Base-by-base conservation (phyloP, 2,888 invertebrate genomes). In the Drosophila helvetica region DNA sequence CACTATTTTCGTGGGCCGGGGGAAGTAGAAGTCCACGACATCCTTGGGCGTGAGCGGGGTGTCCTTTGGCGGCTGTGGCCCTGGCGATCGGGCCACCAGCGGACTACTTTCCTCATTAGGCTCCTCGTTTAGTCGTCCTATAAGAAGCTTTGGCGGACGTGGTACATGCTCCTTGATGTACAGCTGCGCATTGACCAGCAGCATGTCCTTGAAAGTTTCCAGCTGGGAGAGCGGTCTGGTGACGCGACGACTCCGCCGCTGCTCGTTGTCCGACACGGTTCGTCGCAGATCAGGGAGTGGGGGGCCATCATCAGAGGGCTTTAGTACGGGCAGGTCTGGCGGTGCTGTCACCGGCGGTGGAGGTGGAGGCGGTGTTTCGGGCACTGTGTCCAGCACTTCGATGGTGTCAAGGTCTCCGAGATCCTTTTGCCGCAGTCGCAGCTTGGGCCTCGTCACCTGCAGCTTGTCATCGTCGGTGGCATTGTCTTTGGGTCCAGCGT, bases 181-280 rank as follows among this genome's bases (percentile, higher is more conserved):
- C 4, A 93, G 90, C 81, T 94, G 94, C 1, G 94, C 94, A 73
- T 94, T 94, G 72, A 93, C 93, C 4, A 94, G 91, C 69, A 94
- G 77, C 90, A 93, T 92, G 63, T 92, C 90, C 72, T 90, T 91
- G 45, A 90, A 90, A 5, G 89, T 91, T 45, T 91, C 92, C 63
- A 92, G 56, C 55, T 90, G 90, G 0, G 90, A 89, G 15, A 90
- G 75, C 0, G 88, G 80, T 1, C 83, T 76, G 0, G 90, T 88
- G 3, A 68, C 55, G 4, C 81, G 82, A 12, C 75, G 55, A 58
- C 77, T 66, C n/a, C 60, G 42, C 0, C 48, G 25, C n/a, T 53
- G 51, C 6, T 78, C 75, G 12, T 68, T 61, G 18, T 81, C 77
- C n/a, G 80, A 89, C 48, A 71, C 65, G 46, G 86, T 85, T 12